Evolutionary conservation across 2,797 vertebrate species (phyloP).

Genomic region (Pipistrellus nathusii): DNA sequence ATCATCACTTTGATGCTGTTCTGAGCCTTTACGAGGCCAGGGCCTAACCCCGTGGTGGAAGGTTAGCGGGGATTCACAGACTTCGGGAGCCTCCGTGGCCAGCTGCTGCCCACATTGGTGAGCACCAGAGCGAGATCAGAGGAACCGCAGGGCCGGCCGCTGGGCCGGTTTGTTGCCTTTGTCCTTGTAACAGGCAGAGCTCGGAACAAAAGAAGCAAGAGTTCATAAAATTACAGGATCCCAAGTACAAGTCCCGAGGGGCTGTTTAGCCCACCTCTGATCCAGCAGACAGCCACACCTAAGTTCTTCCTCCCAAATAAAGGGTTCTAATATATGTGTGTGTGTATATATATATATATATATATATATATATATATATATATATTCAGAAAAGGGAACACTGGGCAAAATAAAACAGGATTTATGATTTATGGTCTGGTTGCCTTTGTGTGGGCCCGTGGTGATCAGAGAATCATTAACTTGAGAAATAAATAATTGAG

Average conservation of each 20-base stretch:
- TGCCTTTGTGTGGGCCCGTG: slow-evolving; percentile 31
- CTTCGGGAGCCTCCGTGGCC: not conserved
- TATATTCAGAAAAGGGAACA: not conserved
- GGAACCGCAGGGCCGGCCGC: not conserved
- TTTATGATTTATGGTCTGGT: slow-evolving; percentile 19
- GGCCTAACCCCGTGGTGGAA: not conserved
- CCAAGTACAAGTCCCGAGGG: not conserved
- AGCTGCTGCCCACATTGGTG: slow-evolving; percentile 60
- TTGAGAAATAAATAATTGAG: slow-evolving; percentile 52
- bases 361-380: too few relatives aligned
- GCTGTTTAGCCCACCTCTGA: not conserved
- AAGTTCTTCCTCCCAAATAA: not conserved
- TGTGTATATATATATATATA: too few relatives aligned
- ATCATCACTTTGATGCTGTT: slow-evolving; percentile 70
- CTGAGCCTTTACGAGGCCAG: slow-evolving; percentile 42
- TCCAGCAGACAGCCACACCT: not conserved
- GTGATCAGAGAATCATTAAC: slow-evolving; percentile 42
- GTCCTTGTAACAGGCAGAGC: not conserved
- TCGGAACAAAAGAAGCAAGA: slow-evolving; percentile 36
- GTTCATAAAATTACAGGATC: slow-evolving; percentile 1
- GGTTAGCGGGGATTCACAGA: slow-evolving; percentile 43
- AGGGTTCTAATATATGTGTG: not conserved
- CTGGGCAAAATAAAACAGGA: slow-evolving; percentile 21
- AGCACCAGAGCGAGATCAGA: slow-evolving; percentile 19
- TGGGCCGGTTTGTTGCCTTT: not conserved